phyloP scores from a whole-genome alignment of 2,888 invertebrate genomes.

The Scaptomyza cyrtandrae region DNA sequence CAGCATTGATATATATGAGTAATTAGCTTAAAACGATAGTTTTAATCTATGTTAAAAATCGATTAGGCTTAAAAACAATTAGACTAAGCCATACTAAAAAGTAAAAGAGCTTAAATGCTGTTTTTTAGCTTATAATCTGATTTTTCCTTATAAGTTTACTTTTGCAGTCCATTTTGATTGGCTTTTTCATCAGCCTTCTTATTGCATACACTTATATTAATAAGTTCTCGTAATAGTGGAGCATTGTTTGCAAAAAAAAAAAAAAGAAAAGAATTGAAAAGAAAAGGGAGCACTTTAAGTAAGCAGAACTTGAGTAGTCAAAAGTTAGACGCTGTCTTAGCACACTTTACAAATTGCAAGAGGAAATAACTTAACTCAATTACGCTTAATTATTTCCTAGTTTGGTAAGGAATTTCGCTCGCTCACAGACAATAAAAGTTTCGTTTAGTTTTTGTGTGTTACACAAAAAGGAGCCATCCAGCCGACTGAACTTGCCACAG shows the following conservation, averaged over 20 bases:
- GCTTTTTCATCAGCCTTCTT: background rate
- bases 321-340: conserved; percentile 20
- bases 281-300: conserved; percentile 61
- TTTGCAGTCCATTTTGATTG: background rate
- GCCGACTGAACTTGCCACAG: conserved; percentile 10
- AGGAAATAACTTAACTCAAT: conserved; percentile 81
- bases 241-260: conserved; percentile 38
- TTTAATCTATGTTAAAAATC: no score
- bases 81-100: background rate
- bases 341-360: conserved; percentile 52
- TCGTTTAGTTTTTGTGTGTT: conserved; percentile 65
- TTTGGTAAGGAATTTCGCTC: conserved; percentile 73
- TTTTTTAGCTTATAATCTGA: background rate
- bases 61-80: no score
- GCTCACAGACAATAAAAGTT: conserved; percentile 76
- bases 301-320: conserved; percentile 21
- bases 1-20: no score
- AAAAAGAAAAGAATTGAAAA: no score
- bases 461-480: conserved; percentile 18
- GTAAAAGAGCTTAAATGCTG: background rate
- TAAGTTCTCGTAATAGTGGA: conserved; percentile 7
- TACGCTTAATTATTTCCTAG: conserved; percentile 81
- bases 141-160: background rate
- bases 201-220: background rate
- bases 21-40: no score